Percentiles rank a stretch among this genome's conserved stretches.
These are phyloP conservation scores for Megaceryle alcyon DNA, from an alignment of 2,797 vertebrate genomes.

Conservation along the genomic window DNA sequence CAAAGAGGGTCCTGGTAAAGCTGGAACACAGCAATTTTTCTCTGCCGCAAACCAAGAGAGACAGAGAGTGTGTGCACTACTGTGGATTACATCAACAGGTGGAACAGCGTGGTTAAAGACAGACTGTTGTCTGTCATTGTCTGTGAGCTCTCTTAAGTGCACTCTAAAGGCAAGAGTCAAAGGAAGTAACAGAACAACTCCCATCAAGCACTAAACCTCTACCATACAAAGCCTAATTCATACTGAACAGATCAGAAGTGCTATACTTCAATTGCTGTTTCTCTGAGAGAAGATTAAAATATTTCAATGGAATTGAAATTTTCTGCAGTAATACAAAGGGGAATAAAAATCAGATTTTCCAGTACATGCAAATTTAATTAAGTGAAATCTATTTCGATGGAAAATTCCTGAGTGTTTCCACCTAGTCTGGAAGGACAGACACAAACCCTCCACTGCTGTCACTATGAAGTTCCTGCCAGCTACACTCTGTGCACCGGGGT, in stretches of 20 bases:
- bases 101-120: not conserved
- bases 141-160: not conserved
- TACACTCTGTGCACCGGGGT: not conserved
- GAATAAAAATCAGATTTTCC: constrained; percentile 15
- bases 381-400: not conserved
- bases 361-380: constrained; percentile 11
- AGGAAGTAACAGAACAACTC: not conserved
- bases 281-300: constrained; percentile 22
- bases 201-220: not conserved
- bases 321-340: not conserved
- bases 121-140: not conserved
- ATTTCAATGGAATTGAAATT: not conserved
- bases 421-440: not conserved
- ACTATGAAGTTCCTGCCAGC: not conserved
- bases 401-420: not conserved
- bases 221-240: not conserved
- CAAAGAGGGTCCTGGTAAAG: not conserved
- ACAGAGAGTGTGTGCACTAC: fast-evolving
- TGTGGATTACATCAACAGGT: not conserved
- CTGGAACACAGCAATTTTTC: not conserved
- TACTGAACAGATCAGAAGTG: not conserved
- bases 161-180: not conserved
- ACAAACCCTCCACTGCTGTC: not conserved
- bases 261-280: not conserved
- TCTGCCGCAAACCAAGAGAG: not conserved